Evolutionary conservation across 2,797 vertebrate genomes (phyloP), one percentile per base, ranked within the genome.

Genomic region (Menidia menidia): DNA sequence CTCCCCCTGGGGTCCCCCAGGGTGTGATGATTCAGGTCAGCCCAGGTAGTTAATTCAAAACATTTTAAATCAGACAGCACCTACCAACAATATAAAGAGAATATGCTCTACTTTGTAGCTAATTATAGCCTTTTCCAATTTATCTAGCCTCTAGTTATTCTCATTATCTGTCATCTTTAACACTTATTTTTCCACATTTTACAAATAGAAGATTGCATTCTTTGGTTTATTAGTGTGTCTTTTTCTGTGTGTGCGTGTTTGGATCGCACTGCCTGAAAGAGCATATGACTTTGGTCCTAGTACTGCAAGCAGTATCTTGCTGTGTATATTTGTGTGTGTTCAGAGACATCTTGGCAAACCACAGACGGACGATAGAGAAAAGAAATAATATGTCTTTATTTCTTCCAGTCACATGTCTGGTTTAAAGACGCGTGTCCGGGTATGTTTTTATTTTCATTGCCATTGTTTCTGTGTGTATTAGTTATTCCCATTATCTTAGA

Each of bases 241-340:
- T 25, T 25, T 25, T 25, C 25, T 25, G 25, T 25, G 25, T 25
- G 25, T 25, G 25, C 25, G 25, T 52, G 33, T 62, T 33, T 70
- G 56, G 54, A 6, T 41, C 2, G 53, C 0, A 13, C 25, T 83
- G 84, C 63, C 60, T 73, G 65, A 70, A 32, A 14, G 54, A 82
- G 78, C 87, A 83, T 70, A 84, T 88, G 87, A 90, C 77, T 75
- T 39, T 19, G 61, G 43, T 73, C 42, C 80, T 50, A 63, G 32
- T 60, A 6, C 18, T 64, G 14, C 31, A 35, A 44, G 60, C 51
- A 13, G 57, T 43, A 16, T n/a, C 31, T 19, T 42, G 55, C 0
- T 15, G 1, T 73, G 44, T 25, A 25, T 25, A 25, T 25, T 25
- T 25, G 25, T 33, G 71, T 61, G 65, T 31, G n/a, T 67, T 66